A percentile compares a stretch with the other conserved stretches of the same genome.
Evolutionary conservation across 2,888 invertebrate genomes (phyloP).

Genomic region (Miltochrista miniata): DNA sequence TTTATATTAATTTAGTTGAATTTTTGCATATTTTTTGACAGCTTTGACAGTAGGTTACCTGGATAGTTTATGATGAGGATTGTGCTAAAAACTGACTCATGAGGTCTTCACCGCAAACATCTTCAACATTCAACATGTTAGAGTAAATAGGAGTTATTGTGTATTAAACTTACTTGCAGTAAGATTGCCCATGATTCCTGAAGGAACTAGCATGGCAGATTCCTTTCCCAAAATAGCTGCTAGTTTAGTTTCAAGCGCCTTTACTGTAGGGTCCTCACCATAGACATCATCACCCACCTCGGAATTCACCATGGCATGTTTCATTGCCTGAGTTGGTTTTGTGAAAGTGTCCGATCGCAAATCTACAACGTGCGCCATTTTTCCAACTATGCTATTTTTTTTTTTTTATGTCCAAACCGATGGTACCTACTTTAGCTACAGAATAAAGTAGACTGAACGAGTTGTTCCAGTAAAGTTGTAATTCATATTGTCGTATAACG

Average conservation of each 20-base stretch:
- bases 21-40: too few relatives aligned
- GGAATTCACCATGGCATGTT: constrained; percentile 93
- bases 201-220: constrained; percentile 93
- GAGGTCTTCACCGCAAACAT: too few relatives aligned
- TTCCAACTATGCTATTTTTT: not conserved
- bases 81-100: too few relatives aligned
- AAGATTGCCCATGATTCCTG: constrained; percentile 98
- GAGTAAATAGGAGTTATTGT: too few relatives aligned
- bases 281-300: constrained; percentile 97
- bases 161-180: constrained; percentile 93
- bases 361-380: constrained; percentile 86
- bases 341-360: constrained; percentile 96
- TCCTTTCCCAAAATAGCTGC: constrained; percentile 94
- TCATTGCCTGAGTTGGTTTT: constrained; percentile 92
- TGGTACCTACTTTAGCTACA: too few relatives aligned
- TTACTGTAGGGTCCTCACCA: constrained; percentile 95
- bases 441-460: too few relatives aligned
- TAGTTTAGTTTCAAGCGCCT: constrained; percentile 88
- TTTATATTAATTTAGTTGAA: too few relatives aligned
- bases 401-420: not conserved
- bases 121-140: too few relatives aligned
- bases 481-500: not conserved
- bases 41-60: too few relatives aligned
- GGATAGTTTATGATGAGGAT: too few relatives aligned
- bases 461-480: too few relatives aligned